Percentiles rank a stretch among this genome's conserved stretches.
Evolutionary conservation across 2,113 vertebrate genomes (phyloP).

Genomic region (Isichthys henryi): DNA sequence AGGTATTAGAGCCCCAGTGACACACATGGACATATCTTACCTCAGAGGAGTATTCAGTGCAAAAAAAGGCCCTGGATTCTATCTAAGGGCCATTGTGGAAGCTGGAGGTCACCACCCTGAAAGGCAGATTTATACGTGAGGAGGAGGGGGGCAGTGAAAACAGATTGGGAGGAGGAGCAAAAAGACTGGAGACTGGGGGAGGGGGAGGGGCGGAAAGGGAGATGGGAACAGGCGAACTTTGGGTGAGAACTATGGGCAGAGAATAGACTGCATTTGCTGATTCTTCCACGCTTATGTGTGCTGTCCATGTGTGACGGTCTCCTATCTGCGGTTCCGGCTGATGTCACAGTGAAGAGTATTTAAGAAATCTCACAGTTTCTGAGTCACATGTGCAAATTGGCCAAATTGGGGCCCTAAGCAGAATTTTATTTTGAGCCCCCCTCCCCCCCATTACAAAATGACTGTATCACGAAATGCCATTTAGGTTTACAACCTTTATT

Average conservation of each 20-base stretch:
- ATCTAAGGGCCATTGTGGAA: slow-evolving; percentile 4
- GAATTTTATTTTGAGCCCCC: too few relatives aligned
- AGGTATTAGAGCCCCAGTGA: not conserved
- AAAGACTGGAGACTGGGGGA: not conserved
- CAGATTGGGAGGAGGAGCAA: not conserved
- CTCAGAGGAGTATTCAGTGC: not conserved
- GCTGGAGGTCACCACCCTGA: slow-evolving; percentile 14
- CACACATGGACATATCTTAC: not conserved
- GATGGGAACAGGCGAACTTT: too few relatives aligned
- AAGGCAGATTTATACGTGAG: slow-evolving; percentile 2
- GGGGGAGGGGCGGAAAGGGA: not conserved
- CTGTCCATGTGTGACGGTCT: not conserved
- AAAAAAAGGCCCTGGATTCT: not conserved
- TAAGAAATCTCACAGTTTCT: not conserved
- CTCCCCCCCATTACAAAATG: too few relatives aligned
- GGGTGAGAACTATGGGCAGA: not conserved
- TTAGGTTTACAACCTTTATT: too few relatives aligned
- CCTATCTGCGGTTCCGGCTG: not conserved
- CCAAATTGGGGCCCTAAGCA: too few relatives aligned
- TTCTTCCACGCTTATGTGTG: not conserved
- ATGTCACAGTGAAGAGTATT: not conserved
- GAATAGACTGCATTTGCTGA: not conserved
- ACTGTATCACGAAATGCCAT: too few relatives aligned
- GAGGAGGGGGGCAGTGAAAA: not conserved
- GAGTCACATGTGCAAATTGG: not conserved